A percentile compares a stretch with the other conserved stretches of the same genome.
phyloP scores from a whole-genome alignment of 2,888 invertebrate species.

The Keiferia lycopersicella region DNA sequence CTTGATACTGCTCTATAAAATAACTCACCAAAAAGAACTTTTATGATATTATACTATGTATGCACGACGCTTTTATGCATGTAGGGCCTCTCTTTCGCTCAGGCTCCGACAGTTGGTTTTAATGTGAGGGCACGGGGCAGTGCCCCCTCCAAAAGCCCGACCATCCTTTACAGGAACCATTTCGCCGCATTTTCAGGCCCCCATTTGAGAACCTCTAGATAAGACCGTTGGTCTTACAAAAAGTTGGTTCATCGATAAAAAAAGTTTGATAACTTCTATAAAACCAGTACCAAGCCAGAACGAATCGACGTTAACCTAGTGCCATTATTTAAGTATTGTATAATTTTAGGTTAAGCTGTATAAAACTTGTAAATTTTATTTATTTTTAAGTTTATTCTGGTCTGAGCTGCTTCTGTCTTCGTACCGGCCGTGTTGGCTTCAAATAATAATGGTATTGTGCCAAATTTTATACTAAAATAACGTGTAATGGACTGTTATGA shows the following conservation, averaged over 20 bases:
- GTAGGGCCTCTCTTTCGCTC: too few species aligned
- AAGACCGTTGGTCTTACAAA: too few species aligned
- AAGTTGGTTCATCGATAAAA: too few species aligned
- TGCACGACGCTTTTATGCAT: too few species aligned
- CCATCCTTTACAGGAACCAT: too few species aligned
- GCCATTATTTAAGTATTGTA: conserved; percentile 47
- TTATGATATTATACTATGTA: too few species aligned
- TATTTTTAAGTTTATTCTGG: conserved; percentile 57
- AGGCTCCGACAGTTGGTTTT: too few species aligned
- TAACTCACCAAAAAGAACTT: not conserved
- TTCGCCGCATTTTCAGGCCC: too few species aligned
- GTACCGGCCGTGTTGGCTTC: conserved; percentile 14
- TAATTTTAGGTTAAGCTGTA: conserved; percentile 46
- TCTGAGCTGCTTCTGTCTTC: conserved; percentile 33
- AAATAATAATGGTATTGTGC: conserved; percentile 39
- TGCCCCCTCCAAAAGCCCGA: too few species aligned
- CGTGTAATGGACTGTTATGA: conserved; percentile 12
- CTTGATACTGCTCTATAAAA: not conserved
- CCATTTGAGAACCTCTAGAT: too few species aligned
- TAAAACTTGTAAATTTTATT: conserved; percentile 52
- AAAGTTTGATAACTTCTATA: not conserved
- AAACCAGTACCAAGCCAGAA: conserved; percentile 9
- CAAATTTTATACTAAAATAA: conserved; percentile 43
- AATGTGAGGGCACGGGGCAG: too few species aligned
- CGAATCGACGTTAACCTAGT: conserved; percentile 32